Base-by-base conservation (phyloP, 2,113 vertebrate species). In the Lethenteron camtschaticum region DNA sequence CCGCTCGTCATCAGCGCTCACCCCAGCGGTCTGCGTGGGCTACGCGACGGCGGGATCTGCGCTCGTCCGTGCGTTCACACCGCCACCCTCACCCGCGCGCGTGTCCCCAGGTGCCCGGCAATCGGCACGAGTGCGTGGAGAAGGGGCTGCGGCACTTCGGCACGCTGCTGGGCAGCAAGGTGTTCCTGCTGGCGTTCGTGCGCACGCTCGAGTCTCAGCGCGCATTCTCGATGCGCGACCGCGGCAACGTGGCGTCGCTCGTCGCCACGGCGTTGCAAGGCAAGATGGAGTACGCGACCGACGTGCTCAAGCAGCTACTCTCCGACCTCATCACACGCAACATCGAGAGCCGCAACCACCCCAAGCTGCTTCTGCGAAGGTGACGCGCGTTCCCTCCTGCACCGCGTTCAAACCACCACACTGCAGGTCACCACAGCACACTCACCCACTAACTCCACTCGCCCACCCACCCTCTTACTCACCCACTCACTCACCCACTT, bases 311-410 rank as follows among this genome's bases (percentile, higher is more conserved):
- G 72, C 94, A 96, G 78, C 82, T 97, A 71, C 83, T 97, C 41
- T 90, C 89, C 0, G 94, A 97, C 80, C 88, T 97, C 79, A 97
- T 97, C 8, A 89, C 90, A 72, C 89, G 89, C 80, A 99, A 96
- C 81, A 81, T 96, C 78, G 94, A 96, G 76, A 96, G 91, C 81
- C 95, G 95, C 81, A 99, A 99, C 79, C 94, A 99, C 71, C 94
- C 94, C 74, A 99, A 99, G 69, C 85, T 99, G 75, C 86, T 99
- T 14, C 82, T 99, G 74, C 84, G 94, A 77, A 95, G 92, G 94
- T 96, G 68, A 41, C 41, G 41, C 41, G 41, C 41, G 41, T 6
- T 41, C 41, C 41, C 41, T 5, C 41, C 41, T 41, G 41, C 41
- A 41, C 41, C 3, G 41, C 41, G 41, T 41, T 41, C 41, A 41